Base-by-base conservation (phyloP, 2,113 vertebrate species). In the Loxodonta africana region DNA sequence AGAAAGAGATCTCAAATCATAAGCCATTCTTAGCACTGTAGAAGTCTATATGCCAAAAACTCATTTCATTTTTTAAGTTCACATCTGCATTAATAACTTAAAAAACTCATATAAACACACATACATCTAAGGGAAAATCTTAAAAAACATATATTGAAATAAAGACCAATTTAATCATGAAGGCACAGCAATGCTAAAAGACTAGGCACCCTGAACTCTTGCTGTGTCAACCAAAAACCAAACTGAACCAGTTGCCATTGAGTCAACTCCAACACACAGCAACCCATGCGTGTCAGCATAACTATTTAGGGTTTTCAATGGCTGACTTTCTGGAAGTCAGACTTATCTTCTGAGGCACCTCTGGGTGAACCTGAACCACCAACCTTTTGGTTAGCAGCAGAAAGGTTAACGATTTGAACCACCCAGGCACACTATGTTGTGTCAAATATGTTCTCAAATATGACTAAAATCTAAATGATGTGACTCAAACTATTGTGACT, bases 121-220 rank as follows among this genome's bases (percentile, higher is more conserved):
- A 25, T n/a, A 53, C 51, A n/a, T 62, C 20, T 12, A 88, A 62
- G 28, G 9, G 12, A 93, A 83, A 88, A 1, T 62, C 92, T 53
- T 33, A 95, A 95, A 63, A 20, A 84, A 84, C 67, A 96, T 83
- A 93, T 67, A 83, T 11, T 84, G 46, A 91, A 69, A 65, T 67
- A 80, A 88, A 67, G 48, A 93, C 76, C 83, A 83, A 63, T 12
- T 91, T 74, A 83, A 83, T 78, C 41, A 73, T 60, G 33, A 95
- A 90, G 37, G 37, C 9, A 63, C 3, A 76, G 20, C 23, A 76
- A 41, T 88, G 93, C 48, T 91, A 84, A 91, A 94, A 88, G 41
- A 76, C 12, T n/a, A 88, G 81, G 46, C 4, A 82, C 8, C 69
- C 10, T 82, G 48, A 89, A 82, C 84, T 89, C 11, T 74, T n/a